Evolutionary conservation across 2,888 invertebrate genomes (phyloP), one percentile per base, ranked within the genome.

Genomic region (Congeria kusceri): DNA sequence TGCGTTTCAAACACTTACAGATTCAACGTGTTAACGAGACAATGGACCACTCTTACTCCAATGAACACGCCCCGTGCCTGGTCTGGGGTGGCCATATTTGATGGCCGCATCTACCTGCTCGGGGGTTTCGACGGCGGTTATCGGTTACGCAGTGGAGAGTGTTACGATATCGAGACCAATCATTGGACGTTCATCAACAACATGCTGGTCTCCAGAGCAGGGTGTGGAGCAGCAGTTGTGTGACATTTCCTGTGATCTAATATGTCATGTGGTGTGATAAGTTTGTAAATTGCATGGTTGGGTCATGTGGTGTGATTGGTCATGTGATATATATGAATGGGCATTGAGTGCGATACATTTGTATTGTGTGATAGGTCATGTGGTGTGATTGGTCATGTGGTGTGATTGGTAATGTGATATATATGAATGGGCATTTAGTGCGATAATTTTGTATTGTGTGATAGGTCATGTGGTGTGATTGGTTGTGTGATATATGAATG

Each of bases 41-140:
- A 92, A 75, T 92, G 92, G 92, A 89, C 90, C 15, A 91, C 90
- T 1, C 82, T 92, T 3, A 84, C 87, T 1, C 88, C 90, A 7
- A 91, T 92, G 92, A 92, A 90, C 79, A 92, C 90, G 9, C 91
- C 92, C 5, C 77, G 92, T 5, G 92, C 92, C 7, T 92, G 92
- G 92, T 90, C 92, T 3, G 91, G 90, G 2, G 88, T 89, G 7
- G 90, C 91, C 3, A 86, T 91, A 28, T 89, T 92, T 69, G 92
- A 92, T 85, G 89, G 88, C 28, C 86, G 86, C 49, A 90, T 92
- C 20, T 92, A 91, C 72, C 84, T 92, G 5, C 87, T 98, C 53
- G 97, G 98, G 46, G 98, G 98, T 0, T 98, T 98, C 94, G 98
- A 98, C 94, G 98, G 98, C n/a, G 97, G 97, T 13, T 95, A 97